These are phyloP conservation scores for Psophia crepitans DNA, from an alignment of 2,113 vertebrate species.

Conservation along the genomic window DNA sequence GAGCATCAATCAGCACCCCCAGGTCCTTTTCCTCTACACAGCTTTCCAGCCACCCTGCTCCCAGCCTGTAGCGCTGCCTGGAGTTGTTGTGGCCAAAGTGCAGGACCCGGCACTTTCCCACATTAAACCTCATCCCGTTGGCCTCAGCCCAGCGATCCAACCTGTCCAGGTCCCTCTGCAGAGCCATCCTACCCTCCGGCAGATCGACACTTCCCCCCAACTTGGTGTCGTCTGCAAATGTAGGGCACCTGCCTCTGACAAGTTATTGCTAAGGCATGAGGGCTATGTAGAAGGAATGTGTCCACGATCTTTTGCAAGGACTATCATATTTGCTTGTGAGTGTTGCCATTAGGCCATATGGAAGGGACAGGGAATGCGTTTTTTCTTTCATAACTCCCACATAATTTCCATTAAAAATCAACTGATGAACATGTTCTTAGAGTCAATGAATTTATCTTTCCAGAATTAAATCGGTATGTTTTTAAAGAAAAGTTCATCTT, in stretches of 20 bases:
- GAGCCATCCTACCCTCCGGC: no score
- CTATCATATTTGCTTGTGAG: neutral
- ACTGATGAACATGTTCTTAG: slow-evolving; percentile 43
- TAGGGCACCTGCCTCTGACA: neutral
- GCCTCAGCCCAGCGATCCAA: no score
- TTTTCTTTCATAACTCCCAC: slow-evolving; percentile 32
- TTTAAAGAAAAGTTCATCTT: slow-evolving; percentile 35
- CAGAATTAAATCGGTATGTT: slow-evolving; percentile 53
- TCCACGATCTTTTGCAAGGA: neutral
- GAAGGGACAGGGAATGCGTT: neutral
- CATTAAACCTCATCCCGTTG: no score
- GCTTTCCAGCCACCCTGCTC: no score
- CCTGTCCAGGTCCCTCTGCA: no score
- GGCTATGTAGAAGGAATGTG: neutral
- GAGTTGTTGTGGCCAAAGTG: no score
- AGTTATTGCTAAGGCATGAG: neutral
- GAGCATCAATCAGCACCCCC: no score
- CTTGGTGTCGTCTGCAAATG: no score
- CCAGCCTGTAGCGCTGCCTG: no score
- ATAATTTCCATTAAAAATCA: slow-evolving; percentile 43
- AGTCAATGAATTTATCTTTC: slow-evolving; percentile 54
- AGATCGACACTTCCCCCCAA: no score
- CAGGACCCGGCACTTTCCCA: no score
- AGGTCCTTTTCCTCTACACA: no score
- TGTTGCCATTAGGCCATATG: neutral